Base-by-base conservation (phyloP, 2,888 invertebrate genomes). In the Eupithecia inturbata region DNA sequence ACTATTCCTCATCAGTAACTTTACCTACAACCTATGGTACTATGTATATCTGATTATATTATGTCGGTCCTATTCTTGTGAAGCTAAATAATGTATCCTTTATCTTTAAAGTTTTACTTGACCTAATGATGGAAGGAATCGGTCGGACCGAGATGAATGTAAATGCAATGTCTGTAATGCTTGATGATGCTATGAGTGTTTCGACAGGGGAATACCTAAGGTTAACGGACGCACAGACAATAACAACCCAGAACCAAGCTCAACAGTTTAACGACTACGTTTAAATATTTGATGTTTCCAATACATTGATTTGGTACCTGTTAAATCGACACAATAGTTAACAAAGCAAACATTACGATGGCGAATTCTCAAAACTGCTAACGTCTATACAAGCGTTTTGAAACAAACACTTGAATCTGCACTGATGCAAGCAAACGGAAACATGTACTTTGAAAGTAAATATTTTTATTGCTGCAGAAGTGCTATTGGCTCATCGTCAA, bases 391-490 rank as follows among this genome's bases (percentile, higher is more conserved):
- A 72, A 72, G 36, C 53, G 67, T 74, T 68, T 66, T 57, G 70
- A 73, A 70, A 76, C 70, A 72, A 72, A 72, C 67, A 70, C 69
- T 76, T 57, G 64, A 71, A 62, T 68, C 71, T 71, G 67, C 70
- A 71, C 64, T 68, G 57, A 66, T 72, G 66, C 70, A 68, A 74
- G 57, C 63, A 66, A 66, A 73, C 66, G 71, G 63, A 57, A 63
- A 26, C 49, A 19, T 5, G 33, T 69, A 67, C 69, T 45, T 75
- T 72, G 67, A 64, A 80, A 78, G 75, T 74, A 77, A 81, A 79
- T 77, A 53, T 77, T 80, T 79, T 81, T 80, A 79, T 75, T 76
- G 75, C 76, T 67, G 68, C 77, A 74, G 69, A 74, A 78, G 73
- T 77, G 74, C 71, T 76, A 79, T 77, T 78, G 77, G 77, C 73